Evolutionary conservation across 2,888 invertebrate genomes (phyloP), one percentile per base, ranked within the genome.

Genomic region (Microplitis manilae): DNA sequence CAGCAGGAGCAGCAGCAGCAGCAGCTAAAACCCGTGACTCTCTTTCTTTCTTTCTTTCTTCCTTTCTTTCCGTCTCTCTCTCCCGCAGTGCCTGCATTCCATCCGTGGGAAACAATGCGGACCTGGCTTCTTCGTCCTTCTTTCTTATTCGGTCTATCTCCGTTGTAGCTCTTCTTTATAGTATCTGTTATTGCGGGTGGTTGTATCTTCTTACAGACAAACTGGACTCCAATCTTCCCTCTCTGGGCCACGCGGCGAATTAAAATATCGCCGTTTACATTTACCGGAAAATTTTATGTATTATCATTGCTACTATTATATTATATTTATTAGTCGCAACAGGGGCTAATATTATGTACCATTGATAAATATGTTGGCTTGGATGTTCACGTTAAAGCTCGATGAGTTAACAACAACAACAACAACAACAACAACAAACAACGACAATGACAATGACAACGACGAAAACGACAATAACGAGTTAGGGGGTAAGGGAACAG

Each of bases 41-140:
- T 50, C 50, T 50, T 50, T 50, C 13, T 8, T 8, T 50, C 13
- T 8, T 8, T 50, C 50, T 50, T 80, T 83, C 50, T 50, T 50
- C 6, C 13, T 8, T 8, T 50, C 50, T 50, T 80, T 83, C 50
- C 13, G 50, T 50, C 50, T 50, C 13, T 50, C 50, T 30, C 30
- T 30, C 80, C 81, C 84, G 82, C 78, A 77, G 80, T 77, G 79
- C 80, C 81, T 75, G 83, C 87, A 88, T 88, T 88, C 88, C 86
- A 84, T 82, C 83, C 88, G 87, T 88, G 88, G 87, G 88, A 88
- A 88, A 88, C 88, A 88, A 88, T 88, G 87, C 84, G 83, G 87
- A 80, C 40, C 68, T 61, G 68, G 85, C 86, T 87, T 87, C 87
- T 88, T 87, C 86, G 86, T 87, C 84, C 84, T 65, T 82, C 82